A percentile compares a stretch with the other conserved stretches of the same genome.
Evolutionary conservation across 2,113 vertebrate species (phyloP).

Genomic region (Vimba vimba): DNA sequence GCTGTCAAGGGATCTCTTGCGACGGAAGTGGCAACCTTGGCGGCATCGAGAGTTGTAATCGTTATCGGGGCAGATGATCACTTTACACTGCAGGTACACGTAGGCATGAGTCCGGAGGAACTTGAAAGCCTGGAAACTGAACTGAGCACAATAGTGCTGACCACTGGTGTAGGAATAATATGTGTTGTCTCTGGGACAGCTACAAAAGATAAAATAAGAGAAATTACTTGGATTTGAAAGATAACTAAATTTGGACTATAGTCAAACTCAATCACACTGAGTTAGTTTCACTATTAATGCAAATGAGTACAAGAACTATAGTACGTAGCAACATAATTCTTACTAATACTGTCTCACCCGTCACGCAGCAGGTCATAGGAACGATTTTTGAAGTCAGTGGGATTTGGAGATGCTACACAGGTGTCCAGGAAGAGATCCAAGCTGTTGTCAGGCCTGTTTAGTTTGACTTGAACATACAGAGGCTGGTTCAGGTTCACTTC

Average conservation of each 20-base stretch:
- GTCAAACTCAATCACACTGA: background rate
- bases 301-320: background rate
- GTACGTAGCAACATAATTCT: too few relatives aligned
- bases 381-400: conserved; percentile 69
- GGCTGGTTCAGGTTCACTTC: conserved; percentile 78
- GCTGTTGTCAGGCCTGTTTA: conserved; percentile 65
- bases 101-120: conserved; percentile 73
- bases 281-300: background rate
- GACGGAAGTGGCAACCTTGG: conserved; percentile 72
- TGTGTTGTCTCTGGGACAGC: conserved; percentile 68
- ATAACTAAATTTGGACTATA: too few relatives aligned
- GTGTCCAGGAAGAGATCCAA: conserved; percentile 81
- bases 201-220: too few relatives aligned
- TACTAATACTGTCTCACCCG: conserved; percentile 73
- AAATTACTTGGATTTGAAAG: too few relatives aligned
- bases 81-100: conserved; percentile 81
- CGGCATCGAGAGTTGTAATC: conserved; percentile 75
- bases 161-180: conserved; percentile 65
- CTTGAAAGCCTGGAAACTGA: conserved; percentile 81
- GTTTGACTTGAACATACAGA: conserved; percentile 77
- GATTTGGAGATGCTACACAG: conserved; percentile 77
- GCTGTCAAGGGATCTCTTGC: conserved; percentile 68
- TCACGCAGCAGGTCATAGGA: conserved; percentile 79
- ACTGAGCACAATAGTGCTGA: conserved; percentile 66
- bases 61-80: conserved; percentile 74